Evolutionary conservation across 2,113 vertebrate genomes (phyloP).

Genomic region (Lontra canadensis): DNA sequence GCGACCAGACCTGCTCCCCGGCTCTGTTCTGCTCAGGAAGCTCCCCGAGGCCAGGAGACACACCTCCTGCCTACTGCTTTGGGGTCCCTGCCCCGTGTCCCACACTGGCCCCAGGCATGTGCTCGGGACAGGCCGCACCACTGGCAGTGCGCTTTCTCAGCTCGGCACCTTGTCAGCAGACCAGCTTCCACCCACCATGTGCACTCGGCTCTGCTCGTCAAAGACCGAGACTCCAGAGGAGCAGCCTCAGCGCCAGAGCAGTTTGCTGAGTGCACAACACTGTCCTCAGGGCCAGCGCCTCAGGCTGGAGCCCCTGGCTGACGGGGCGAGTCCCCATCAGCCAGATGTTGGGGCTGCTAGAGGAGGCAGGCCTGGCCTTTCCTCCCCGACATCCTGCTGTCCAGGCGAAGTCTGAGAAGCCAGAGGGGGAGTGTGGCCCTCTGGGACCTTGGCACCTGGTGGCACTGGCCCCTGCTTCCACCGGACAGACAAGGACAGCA

Average conservation of each 20-base stretch:
- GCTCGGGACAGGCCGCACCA: background rate
- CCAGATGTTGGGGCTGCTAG: rapidly evolving
- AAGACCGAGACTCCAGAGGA: rapidly evolving
- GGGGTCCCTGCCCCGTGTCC: background rate
- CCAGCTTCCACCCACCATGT: background rate
- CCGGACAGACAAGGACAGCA: background rate
- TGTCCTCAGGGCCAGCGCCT: rapidly evolving
- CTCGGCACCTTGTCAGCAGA: background rate
- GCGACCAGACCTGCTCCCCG: rapidly evolving
- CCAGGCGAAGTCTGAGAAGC: background rate
- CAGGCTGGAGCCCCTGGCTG: background rate
- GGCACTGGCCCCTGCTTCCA: background rate
- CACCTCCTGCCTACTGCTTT: rapidly evolving
- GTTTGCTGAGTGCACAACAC: background rate
- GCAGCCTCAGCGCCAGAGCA: rapidly evolving
- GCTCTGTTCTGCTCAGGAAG: background rate
- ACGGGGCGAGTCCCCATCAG: background rate
- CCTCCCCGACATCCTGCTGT: background rate
- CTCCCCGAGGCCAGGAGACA: background rate
- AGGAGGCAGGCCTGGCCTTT: background rate
- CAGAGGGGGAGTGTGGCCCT: background rate
- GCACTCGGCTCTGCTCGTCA: background rate
- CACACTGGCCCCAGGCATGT: rapidly evolving
- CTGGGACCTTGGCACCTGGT: background rate
- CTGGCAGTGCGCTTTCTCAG: background rate